Conservation (phyloP, 2,113 vertebrate species). For the Desmodus rotundus region DNA sequence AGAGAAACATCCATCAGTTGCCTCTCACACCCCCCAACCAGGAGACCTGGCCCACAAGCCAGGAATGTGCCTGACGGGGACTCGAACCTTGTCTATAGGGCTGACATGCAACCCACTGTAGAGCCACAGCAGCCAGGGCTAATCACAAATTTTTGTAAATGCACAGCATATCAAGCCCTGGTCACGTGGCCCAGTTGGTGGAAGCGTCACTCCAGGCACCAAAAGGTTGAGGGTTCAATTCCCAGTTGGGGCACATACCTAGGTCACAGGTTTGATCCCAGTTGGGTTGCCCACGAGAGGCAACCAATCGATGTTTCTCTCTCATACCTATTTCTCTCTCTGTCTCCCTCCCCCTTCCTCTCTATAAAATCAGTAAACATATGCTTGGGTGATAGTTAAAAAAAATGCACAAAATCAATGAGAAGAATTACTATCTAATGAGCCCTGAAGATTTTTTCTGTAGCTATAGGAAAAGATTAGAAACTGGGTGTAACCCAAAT, state of each 20-base stretch:
- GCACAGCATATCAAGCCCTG: background rate
- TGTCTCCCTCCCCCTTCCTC: too few relatives aligned
- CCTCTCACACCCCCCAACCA: background rate
- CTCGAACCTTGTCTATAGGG: background rate
- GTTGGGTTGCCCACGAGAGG: too few relatives aligned
- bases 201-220: too few relatives aligned
- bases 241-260: too few relatives aligned
- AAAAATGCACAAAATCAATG: background rate
- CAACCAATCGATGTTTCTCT: too few relatives aligned
- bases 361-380: too few relatives aligned
- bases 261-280: too few relatives aligned
- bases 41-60: background rate
- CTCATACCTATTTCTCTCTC: too few relatives aligned
- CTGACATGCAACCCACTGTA: background rate
- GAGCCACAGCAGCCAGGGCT: background rate
- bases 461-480: background rate
- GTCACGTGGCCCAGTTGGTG: too few relatives aligned
- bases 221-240: too few relatives aligned
- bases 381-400: background rate
- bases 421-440: background rate
- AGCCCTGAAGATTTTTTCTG: background rate
- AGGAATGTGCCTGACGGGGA: background rate
- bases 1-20: background rate
- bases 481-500: background rate
- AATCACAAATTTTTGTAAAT: background rate